Conservation (phyloP, 1,140 invertebrate species). For the Bacillus rossius region DNA sequence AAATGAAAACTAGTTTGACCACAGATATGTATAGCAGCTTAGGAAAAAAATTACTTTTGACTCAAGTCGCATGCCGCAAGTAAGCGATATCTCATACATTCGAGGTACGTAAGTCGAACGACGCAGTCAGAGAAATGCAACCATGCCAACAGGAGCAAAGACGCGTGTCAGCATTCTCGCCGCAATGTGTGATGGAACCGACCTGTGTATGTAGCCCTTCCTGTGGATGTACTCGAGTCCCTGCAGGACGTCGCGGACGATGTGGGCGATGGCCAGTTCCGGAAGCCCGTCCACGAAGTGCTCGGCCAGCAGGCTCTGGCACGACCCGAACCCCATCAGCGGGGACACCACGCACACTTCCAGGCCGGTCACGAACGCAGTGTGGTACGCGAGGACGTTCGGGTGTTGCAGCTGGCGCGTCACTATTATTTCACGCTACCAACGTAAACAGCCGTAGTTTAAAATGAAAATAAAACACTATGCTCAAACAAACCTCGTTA, state of each 20-base stretch:
- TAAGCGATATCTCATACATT: too few relatives aligned
- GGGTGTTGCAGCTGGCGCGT: slow-evolving; percentile 68
- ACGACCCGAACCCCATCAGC: slow-evolving; percentile 75
- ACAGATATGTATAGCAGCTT: too few relatives aligned
- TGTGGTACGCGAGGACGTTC: slow-evolving; percentile 67
- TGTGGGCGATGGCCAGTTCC: slow-evolving; percentile 71
- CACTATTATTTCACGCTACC: slow-evolving; percentile 68
- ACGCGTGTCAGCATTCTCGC: too few relatives aligned
- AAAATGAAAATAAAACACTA: slow-evolving; percentile 28
- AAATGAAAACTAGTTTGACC: too few relatives aligned
- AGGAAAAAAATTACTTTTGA: too few relatives aligned
- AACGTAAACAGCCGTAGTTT: too few relatives aligned
- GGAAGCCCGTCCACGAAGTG: slow-evolving; percentile 74
- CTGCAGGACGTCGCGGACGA: slow-evolving; percentile 69
- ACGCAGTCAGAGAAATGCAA: too few relatives aligned
- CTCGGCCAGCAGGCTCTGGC: slow-evolving; percentile 67
- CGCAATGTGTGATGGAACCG: too few relatives aligned
- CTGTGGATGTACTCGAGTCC: slow-evolving; percentile 81
- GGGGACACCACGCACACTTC: slow-evolving; percentile 76
- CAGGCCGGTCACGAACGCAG: slow-evolving; percentile 64
- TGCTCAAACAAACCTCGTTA: slow-evolving; percentile 14
- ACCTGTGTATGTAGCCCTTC: slow-evolving; percentile 82
- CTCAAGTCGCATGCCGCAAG: too few relatives aligned
- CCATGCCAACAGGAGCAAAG: too few relatives aligned
- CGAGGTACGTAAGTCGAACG: too few relatives aligned